These are phyloP conservation scores for Tichodroma muraria DNA, from an alignment of 2,113 vertebrate genomes.

Conservation along the genomic window DNA sequence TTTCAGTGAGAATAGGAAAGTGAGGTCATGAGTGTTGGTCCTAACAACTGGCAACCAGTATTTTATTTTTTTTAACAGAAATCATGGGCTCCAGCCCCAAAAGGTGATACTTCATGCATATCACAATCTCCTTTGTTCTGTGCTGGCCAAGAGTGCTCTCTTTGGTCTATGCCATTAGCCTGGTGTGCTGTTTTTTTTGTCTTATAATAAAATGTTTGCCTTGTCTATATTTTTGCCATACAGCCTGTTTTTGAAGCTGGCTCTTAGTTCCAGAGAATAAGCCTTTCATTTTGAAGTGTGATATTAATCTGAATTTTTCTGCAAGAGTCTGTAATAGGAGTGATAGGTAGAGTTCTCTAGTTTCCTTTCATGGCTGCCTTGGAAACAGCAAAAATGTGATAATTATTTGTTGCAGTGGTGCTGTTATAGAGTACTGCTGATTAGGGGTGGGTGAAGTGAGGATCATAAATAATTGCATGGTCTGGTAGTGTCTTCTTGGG, in stretches of 20 bases:
- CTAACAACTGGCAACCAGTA: neutral
- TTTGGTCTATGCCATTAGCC: neutral
- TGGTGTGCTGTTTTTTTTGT: neutral
- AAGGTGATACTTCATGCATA: neutral
- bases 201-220: neutral
- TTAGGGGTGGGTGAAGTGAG: neutral
- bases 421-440: neutral
- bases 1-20: neutral
- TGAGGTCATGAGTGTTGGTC: neutral
- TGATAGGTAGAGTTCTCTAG: neutral
- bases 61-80: neutral
- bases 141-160: neutral
- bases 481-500: neutral
- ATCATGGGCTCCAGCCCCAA: neutral
- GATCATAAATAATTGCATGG: neutral
- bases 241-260: neutral
- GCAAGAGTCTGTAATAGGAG: neutral
- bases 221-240: neutral
- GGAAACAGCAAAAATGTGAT: neutral
- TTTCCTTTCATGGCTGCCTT: neutral
- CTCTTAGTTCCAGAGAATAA: neutral
- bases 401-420: neutral
- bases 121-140: neutral
- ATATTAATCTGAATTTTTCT: neutral
- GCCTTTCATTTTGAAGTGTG: neutral